Evolutionary conservation across 2,113 vertebrate species (phyloP), one percentile per base, ranked within the genome.

Genomic region (Serinus canaria): DNA sequence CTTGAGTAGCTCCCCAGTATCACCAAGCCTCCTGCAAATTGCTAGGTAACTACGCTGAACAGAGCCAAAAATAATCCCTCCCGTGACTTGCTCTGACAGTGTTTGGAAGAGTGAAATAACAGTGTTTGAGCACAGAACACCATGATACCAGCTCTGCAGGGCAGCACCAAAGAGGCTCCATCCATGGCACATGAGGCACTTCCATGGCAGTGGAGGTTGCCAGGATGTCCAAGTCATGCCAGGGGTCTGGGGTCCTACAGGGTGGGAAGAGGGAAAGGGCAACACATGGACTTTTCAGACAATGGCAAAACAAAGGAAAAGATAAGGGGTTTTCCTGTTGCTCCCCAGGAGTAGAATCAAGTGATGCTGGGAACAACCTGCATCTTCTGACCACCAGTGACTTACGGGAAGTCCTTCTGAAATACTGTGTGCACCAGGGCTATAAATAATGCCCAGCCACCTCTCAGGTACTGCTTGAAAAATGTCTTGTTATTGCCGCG

Each of bases 1-100:
- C 75, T 90, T 20, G 16, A 92, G 76, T 44, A 80, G 90, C 91
- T 77, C 67, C 89, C 90, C 87, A 9, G 79, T 33, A 83, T 76
- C 17, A 86, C 86, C 69, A 37, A 82, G 67, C 35, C 73, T 85
- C 83, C 89, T 58, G 92, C 92, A 94, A 83, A 96, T 95, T 89
- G 94, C 52, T 56, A 59, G 94, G 96, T 96, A 94, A 92, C 96
- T 92, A 66, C 9, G 0, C 80, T 67, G 91, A 90, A 43, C 81
- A 64, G 59, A 95, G 72, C 46, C 88, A 81, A 92, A 92, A 90
- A 94, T 96, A 94, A 87, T 68, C 81, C 76, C 91, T 86, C 43
- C 94, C 16, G 15, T 22, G 80, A 92, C 90, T 83, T 60, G 90
- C 49, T 82, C 90, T 88, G 79, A 79, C 88, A 83, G 55, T 3